phyloP scores from a whole-genome alignment of 37 sponge, comb jelly and placozoan genomes.

The Haliclona indistincta region DNA sequence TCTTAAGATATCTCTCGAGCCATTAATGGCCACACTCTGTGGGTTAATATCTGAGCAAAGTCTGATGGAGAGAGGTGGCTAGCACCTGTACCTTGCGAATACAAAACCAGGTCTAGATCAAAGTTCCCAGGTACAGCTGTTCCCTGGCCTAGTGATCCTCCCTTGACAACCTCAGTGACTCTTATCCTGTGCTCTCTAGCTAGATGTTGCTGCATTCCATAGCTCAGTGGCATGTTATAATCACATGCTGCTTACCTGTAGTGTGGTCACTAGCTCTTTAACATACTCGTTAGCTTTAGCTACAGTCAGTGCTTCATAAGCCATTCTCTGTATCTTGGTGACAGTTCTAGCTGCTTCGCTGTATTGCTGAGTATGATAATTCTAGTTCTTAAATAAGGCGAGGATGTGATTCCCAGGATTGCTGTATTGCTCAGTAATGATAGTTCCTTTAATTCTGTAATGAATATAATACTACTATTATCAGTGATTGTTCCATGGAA shows the following conservation, averaged over 20 bases:
- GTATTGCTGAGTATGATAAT: too few relatives aligned
- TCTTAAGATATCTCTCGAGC: slow-evolving; percentile 23
- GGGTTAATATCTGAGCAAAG: slow-evolving; percentile 40
- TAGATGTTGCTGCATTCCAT: slow-evolving; percentile 11
- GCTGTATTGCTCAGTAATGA: too few relatives aligned
- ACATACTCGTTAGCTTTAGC: slow-evolving; percentile 11
- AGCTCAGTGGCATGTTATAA: neutral
- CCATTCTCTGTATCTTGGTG: too few relatives aligned
- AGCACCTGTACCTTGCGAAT: slow-evolving; percentile 28
- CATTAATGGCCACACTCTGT: slow-evolving; percentile 7
- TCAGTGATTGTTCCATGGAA: neutral
- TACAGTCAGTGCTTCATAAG: neutral
- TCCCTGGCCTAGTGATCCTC: slow-evolving; percentile 41
- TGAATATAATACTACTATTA: neutral
- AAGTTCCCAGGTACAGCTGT: slow-evolving; percentile 39
- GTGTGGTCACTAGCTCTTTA: slow-evolving; percentile 8
- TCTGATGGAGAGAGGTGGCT: neutral
- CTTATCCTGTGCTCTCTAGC: slow-evolving; percentile 1
- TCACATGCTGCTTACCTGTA: slow-evolving; percentile 14
- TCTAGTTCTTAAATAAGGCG: too few relatives aligned
- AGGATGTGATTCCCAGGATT: too few relatives aligned
- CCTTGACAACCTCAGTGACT: slow-evolving; percentile 18
- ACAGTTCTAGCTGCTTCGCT: too few relatives aligned
- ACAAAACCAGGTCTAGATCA: slow-evolving; percentile 37
- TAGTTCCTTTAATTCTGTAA: neutral